These are phyloP conservation scores for Argyrosomus japonicus DNA, from an alignment of 2,113 vertebrate species.

Conservation along the genomic window DNA sequence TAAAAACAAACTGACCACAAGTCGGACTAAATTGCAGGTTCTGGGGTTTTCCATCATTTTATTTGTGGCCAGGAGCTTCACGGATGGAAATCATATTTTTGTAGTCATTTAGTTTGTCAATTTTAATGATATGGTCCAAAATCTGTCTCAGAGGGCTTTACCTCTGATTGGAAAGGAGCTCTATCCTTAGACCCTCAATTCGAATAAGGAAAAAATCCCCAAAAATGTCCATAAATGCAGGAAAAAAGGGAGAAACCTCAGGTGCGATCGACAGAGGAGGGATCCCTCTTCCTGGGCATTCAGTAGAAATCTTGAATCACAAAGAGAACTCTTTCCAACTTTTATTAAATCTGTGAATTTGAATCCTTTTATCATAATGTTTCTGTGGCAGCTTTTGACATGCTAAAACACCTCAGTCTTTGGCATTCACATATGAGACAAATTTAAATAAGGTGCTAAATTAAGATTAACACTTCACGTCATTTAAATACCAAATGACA, in stretches of 20 bases:
- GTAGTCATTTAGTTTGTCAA: background rate
- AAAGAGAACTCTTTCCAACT: background rate
- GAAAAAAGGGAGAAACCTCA: background rate
- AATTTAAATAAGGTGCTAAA: background rate
- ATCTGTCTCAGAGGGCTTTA: constrained; percentile 6
- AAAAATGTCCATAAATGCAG: background rate
- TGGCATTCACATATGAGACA: background rate
- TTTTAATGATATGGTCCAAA: constrained; percentile 9
- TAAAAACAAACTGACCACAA: constrained; percentile 41
- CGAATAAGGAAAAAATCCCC: background rate
- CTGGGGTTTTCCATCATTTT: constrained; percentile 5
- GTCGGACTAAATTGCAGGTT: constrained; percentile 36
- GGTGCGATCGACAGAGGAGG: background rate
- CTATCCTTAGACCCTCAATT: background rate
- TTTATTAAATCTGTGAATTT: constrained; percentile 2
- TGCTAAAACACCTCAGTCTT: background rate
- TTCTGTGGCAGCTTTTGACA: background rate
- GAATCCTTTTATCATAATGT: background rate
- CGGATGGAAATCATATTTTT: background rate
- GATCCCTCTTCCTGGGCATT: background rate
- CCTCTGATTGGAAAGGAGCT: constrained; percentile 1
- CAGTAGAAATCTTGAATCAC: background rate
- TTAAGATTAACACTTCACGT: background rate
- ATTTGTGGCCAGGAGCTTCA: constrained; percentile 3
- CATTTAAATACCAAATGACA: background rate